Base-by-base conservation (phyloP, 2,888 invertebrate species). In the Diplazon laetatorius region DNA sequence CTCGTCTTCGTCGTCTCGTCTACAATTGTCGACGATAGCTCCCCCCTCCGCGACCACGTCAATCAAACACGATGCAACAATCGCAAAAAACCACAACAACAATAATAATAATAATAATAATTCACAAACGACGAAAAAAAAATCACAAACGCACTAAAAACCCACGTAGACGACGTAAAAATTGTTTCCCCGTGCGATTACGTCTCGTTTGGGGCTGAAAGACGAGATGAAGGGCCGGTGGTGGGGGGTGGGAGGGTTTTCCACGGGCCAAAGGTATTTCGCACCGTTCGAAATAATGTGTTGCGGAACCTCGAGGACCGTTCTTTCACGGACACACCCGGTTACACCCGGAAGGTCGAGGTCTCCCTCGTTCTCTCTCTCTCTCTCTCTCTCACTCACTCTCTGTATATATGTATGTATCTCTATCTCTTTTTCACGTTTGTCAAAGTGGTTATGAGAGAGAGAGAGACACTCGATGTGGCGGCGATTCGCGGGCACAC, bases 321-420 rank as follows among this genome's bases (percentile, higher is more conserved):
- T 78, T 71, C 66, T 78, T 78, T 75, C 71, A 78, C 78, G 75
- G 78, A 78, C 78, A 75, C 78, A 78, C 78, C 78, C 78, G 78
- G 75, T 78, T 78, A 78, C 78, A 78, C 74, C 78, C 78, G 78
- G 78, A 78, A 78, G 78, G 78, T 78, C 78, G 78, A 78, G 78
- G 78, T 71, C 78, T 78, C 78, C 52, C 48, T 42, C 50, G 18
- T 68, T n/a, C n/a, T n/a, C n/a, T n/a, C n/a, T n/a, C n/a, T n/a
- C n/a, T n/a, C n/a, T n/a, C n/a, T n/a, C n/a, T n/a, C n/a, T n/a
- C n/a, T n/a, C n/a, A n/a, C n/a, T n/a, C n/a, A n/a, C n/a, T n/a
- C n/a, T n/a, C n/a, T n/a, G n/a, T n/a, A n/a, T n/a, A n/a, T n/a
- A n/a, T n/a, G n/a, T n/a, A n/a, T n/a, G n/a, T n/a, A n/a, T n/a